phyloP scores from a whole-genome alignment of 2,113 vertebrate genomes.

The Ailuropoda melanoleuca region DNA sequence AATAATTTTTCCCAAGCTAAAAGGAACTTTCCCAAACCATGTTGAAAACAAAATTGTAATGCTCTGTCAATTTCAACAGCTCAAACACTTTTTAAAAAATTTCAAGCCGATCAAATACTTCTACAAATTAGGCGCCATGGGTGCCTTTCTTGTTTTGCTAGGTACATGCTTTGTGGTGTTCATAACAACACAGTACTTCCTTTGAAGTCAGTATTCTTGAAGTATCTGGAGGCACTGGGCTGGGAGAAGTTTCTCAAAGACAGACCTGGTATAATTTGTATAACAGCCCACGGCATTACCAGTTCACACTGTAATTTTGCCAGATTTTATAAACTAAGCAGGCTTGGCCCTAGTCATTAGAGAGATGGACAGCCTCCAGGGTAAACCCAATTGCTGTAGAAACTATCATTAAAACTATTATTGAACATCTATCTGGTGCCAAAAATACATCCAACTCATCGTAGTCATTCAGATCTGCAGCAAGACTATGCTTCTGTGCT shows the following conservation, averaged over 20 bases:
- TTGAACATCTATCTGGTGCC: constrained; percentile 67
- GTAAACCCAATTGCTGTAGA: constrained; percentile 70
- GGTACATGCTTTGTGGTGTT: background rate
- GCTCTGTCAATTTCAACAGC: constrained; percentile 55
- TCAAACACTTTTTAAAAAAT: constrained; percentile 46
- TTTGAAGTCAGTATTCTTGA: constrained; percentile 69
- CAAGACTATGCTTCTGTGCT: constrained; percentile 46
- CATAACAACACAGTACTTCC: background rate
- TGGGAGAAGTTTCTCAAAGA: constrained; percentile 59
- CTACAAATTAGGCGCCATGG: constrained; percentile 22
- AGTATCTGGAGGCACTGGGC: background rate
- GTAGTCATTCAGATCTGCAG: constrained; percentile 51
- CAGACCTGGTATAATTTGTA: constrained; percentile 53
- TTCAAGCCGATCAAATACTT: constrained; percentile 52
- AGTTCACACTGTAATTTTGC: constrained; percentile 59
- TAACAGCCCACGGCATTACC: background rate
- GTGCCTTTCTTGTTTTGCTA: constrained; percentile 28
- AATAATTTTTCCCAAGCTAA: constrained; percentile 57
- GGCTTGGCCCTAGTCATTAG: constrained; percentile 61
- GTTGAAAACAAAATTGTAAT: constrained; percentile 63
- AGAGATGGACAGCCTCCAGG: constrained; percentile 68
- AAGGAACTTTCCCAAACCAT: constrained; percentile 64
- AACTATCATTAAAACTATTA: constrained; percentile 78
- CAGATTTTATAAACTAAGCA: constrained; percentile 62
- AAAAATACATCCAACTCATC: constrained; percentile 67